Evolutionary conservation across 2,113 vertebrate species (phyloP).

Genomic region (Anas platyrhynchos): DNA sequence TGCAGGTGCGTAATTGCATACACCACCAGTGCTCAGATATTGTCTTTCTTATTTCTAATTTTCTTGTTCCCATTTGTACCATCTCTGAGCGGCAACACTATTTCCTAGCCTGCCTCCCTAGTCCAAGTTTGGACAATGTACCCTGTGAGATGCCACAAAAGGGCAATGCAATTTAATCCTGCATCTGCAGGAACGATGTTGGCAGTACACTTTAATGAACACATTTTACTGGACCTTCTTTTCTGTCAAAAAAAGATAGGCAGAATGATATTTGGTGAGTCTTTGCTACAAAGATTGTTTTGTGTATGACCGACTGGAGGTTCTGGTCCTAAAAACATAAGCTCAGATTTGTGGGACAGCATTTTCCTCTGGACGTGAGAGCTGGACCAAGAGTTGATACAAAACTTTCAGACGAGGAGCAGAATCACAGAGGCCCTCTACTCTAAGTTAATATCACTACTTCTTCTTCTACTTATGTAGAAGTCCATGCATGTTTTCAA

Average conservation of each 20-base stretch:
- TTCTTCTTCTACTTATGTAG: neutral
- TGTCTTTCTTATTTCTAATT: neutral
- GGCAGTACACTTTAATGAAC: neutral
- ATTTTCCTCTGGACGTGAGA: neutral
- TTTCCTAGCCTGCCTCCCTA: neutral
- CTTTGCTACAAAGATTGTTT: neutral
- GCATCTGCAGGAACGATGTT: neutral
- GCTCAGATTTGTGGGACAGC: neutral
- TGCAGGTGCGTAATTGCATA: neutral
- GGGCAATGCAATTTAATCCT: neutral
- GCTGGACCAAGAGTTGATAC: neutral
- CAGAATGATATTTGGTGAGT: neutral
- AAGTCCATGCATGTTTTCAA: neutral
- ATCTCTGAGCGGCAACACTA: neutral
- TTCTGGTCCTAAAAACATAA: neutral
- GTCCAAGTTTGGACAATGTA: neutral
- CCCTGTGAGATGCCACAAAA: neutral
- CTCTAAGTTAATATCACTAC: neutral
- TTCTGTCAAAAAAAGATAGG: neutral
- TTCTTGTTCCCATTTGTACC: neutral
- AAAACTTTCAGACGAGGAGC: neutral
- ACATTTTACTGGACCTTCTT: neutral
- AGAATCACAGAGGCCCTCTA: neutral
- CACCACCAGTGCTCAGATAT: neutral
- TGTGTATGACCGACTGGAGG: neutral